Percentiles rank a stretch among this genome's conserved stretches.
Evolutionary conservation across 2,797 vertebrate species (phyloP).

Genomic region (Scyliorhinus canicula): DNA sequence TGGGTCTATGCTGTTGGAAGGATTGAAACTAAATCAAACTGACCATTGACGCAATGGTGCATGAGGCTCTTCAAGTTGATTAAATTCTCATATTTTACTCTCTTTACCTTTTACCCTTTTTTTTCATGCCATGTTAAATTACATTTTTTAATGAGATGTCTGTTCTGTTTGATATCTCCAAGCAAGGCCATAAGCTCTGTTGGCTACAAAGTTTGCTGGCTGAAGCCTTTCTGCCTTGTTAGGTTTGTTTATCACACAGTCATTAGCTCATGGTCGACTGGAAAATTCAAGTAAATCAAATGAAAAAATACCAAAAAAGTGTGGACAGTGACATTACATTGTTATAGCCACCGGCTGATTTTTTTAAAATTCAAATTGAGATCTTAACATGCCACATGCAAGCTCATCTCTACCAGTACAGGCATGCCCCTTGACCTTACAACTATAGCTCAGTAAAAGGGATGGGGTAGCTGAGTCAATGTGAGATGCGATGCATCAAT

Average conservation of each 20-base stretch:
- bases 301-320: background rate
- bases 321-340: slow-evolving; percentile 22
- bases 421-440: background rate
- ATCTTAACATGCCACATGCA: slow-evolving; percentile 19
- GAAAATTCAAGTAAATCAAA: slow-evolving; percentile 53
- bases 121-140: slow-evolving; percentile 24
- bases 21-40: slow-evolving; percentile 32
- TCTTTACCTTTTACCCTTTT: slow-evolving; percentile 27
- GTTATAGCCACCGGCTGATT: background rate
- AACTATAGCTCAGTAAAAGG: background rate
- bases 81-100: slow-evolving; percentile 23
- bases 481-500: slow-evolving; percentile 19
- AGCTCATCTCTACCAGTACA: background rate
- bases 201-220: background rate
- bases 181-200: slow-evolving; percentile 8
- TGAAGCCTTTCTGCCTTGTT: slow-evolving; percentile 51
- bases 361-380: background rate
- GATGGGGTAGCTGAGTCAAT: slow-evolving; percentile 17
- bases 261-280: slow-evolving; percentile 53
- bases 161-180: slow-evolving; percentile 26
- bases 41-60: slow-evolving; percentile 14
- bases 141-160: slow-evolving; percentile 30
- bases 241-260: slow-evolving; percentile 52
- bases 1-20: slow-evolving; percentile 4
- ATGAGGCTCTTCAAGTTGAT: slow-evolving; percentile 25